Evolutionary conservation across 2,113 vertebrate genomes (phyloP).

Genomic region (Elanoides forficatus): DNA sequence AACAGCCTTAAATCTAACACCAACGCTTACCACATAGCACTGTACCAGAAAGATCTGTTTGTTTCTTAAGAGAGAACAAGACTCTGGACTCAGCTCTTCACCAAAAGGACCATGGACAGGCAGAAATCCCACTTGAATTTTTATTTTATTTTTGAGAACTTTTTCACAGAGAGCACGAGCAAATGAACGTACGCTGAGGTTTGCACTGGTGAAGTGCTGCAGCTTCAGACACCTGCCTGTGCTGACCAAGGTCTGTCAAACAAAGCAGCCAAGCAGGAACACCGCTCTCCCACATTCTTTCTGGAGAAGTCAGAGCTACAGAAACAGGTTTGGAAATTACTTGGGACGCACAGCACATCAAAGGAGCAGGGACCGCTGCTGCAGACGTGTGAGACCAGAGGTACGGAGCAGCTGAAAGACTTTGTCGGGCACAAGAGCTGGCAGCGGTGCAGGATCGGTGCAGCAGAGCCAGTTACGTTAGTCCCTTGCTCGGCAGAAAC

Average conservation of each 20-base stretch:
- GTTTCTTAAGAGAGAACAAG: fast-evolving
- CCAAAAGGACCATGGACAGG: fast-evolving
- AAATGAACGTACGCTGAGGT: fast-evolving
- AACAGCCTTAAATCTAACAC: background rate
- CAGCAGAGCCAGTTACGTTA: background rate
- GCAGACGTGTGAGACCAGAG: background rate
- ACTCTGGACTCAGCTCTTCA: fast-evolving
- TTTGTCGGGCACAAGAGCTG: background rate
- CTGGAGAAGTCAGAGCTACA: background rate
- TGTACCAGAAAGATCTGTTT: fast-evolving
- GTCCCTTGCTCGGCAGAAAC: background rate
- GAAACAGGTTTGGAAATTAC: background rate
- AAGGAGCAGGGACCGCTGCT: background rate
- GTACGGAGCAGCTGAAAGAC: background rate
- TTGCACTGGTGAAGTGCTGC: background rate
- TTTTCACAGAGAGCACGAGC: background rate
- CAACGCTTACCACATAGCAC: fast-evolving
- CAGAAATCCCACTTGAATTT: fast-evolving
- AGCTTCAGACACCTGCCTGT: background rate
- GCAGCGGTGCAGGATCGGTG: background rate
- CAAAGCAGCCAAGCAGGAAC: background rate
- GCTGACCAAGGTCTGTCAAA: background rate
- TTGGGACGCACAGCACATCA: background rate
- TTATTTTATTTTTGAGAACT: fast-evolving
- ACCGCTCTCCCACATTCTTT: background rate